Evolutionary conservation across 2,113 vertebrate species (phyloP), one percentile per base, ranked within the genome.

Genomic region (Lycaon pictus): DNA sequence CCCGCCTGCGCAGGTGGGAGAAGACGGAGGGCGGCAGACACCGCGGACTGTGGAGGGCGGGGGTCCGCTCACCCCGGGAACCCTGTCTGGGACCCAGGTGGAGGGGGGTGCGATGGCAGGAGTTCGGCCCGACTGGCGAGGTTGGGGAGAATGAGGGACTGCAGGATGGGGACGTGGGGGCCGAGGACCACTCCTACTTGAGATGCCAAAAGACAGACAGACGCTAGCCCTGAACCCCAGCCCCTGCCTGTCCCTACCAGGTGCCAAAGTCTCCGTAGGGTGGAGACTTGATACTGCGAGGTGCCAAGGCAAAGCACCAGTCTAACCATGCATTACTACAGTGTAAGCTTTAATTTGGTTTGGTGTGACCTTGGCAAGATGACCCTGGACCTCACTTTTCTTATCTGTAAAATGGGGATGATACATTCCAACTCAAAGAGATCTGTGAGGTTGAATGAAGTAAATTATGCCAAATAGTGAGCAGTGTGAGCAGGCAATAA

Each of bases 341-440:
- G 3, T 4, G 17, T 72, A 83, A 80, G 81, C 20, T 51, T 91
- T 23, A 72, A 81, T 1, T 19, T 48, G 11, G 58, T 60, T 95
- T 35, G 13, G 7, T 58, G 90, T 74, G 72, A 80, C 25, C 35
- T 91, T 48, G 35, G 27, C 65, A 83, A 81, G 37, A 62, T 0
- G 43, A 74, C 37, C 63, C 20, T 55, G 48, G 43, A 32, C 60
- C 85, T 98, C 71, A 79, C 17, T 95, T 90, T 96, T 84, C 90
- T 92, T 67, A 90, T 88, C 97, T 96, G 91, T 93, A n/a, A 95
- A 94, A 95, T 93, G 94, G 95, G 35, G 11, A 32, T 55, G 35
- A 37, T 88, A 74, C 22, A 10, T 77, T 16, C 5, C 35, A 60
- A 65, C 23, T 65, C 53, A 71, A 60, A 88, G 60, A 63, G 65